Evolutionary conservation across 1,140 invertebrate genomes (phyloP), one percentile per base, ranked within the genome.

Genomic region (Psix sp.): DNA sequence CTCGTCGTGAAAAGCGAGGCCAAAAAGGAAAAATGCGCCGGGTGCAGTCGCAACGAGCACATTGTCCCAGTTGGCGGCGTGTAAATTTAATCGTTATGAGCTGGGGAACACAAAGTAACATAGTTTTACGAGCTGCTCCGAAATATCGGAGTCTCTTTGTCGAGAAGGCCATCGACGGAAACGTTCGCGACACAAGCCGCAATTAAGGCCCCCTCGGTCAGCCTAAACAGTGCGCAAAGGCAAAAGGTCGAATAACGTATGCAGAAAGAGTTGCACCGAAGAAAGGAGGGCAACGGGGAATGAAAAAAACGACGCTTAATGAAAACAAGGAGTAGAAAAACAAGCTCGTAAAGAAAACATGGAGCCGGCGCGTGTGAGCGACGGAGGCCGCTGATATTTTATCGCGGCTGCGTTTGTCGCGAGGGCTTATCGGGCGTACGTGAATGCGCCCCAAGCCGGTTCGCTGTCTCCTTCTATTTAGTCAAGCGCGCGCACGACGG

Each of bases 401-500:
- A 74, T 68, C 72, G 52, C 57, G 63, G 17, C 57, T 59, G 59
- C 65, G 65, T 65, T 68, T 68, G 63, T 63, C 71, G 60, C 40
- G 52, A 16, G 46, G 56, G 38, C 63, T 74, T 74, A 74, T 74
- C 72, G 72, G 65, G 52, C 35, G 63, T 63, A 36, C 65, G 49
- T 60, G 65, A 63, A 57, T 59, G 65, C 52, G 52, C 60, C 51
- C 60, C 68, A 59, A 63, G 54, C 46, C n/a, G n/a, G 18, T 33
- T 29, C 31, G 21, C 40, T 38, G 45, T 38, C 52, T 60, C 40
- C 24, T 17, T 60, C 45, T 70, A 29, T 68, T 66, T 70, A 29
- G 38, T 51, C 68, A 66, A 78, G 71, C 63, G 71, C 63, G 76
- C 73, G 77, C 66, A 68, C 74, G 72, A 77, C 70, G 79, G 67